Base-by-base conservation (phyloP, 1,140 invertebrate genomes). In the Lethrus apterus region DNA sequence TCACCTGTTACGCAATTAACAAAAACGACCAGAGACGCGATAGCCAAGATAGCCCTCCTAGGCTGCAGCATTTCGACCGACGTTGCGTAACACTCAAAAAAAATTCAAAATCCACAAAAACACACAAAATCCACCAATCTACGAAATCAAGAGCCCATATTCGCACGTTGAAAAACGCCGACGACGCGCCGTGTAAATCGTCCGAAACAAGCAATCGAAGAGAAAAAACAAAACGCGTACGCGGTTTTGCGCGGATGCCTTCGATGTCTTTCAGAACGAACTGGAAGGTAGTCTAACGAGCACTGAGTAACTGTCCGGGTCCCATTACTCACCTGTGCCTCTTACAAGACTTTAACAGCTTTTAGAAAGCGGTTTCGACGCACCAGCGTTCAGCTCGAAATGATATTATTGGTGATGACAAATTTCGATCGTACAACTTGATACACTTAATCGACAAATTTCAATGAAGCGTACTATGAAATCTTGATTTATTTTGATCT, bases 261-360 rank as follows among this genome's bases (percentile, higher is more conserved):
- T 21, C 24, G 35, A 34, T 34, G 32, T 38, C 13, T 23, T 19
- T 38, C 24, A 21, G 24, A 38, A 38, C 24, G 35, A 38, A 38
- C 35, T 38, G 35, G 35, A 23, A 23, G 35, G 19, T 21, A 21
- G 35, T 21, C 35, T 21, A 38, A 38, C 35, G 24, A 21, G 24
- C 20, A 38, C 35, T 38, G 35, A 38, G 18, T 26, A 38, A 38
- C 35, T 38, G 35, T 38, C 35, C 35, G 19, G 24, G 35, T 38
- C 35, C 35, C 35, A 18, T 38, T 21, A 23, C 35, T 38, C 35
- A 38, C 35, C 35, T 38, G 35, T 38, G 18, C 35, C 35, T 38
- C 35, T 38, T 38, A 38, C 35, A 23, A 38, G 18, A 21, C 35
- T 38, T 38, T 38, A 38, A 21, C 35, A 38, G 35, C 35, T 38